phyloP scores from a whole-genome alignment of 2,888 invertebrate species.

The Buathra laborator region DNA sequence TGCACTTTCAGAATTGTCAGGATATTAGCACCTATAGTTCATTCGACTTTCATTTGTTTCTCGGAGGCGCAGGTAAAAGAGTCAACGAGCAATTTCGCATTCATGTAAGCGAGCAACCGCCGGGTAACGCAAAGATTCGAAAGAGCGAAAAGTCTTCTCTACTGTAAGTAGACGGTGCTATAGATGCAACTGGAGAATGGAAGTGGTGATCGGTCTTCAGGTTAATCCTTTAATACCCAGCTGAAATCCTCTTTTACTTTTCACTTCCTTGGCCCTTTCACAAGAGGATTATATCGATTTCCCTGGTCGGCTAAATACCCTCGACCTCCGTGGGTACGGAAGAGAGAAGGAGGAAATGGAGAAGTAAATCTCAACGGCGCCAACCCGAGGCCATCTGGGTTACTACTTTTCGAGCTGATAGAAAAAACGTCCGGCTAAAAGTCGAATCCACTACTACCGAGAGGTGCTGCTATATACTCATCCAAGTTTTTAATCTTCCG shows the following conservation, averaged over 20 bases:
- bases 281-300: constrained; percentile 66
- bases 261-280: constrained; percentile 60
- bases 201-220: constrained; percentile 16
- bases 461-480: constrained; percentile 14
- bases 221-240: constrained; percentile 63
- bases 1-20: too few species aligned
- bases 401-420: constrained; percentile 51
- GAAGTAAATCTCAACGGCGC: constrained; percentile 48
- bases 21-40: neutral
- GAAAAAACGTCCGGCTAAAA: constrained; percentile 56
- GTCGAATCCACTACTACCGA: constrained; percentile 45
- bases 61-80: neutral
- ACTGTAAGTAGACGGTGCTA: constrained; percentile 3
- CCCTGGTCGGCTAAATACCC: constrained; percentile 56
- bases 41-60: neutral
- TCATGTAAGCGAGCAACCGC: neutral
- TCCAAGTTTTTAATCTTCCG: constrained; percentile 58
- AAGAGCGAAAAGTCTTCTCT: neutral
- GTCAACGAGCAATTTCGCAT: neutral
- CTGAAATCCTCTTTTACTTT: constrained; percentile 63
- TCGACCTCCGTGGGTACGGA: constrained; percentile 36
- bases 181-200: neutral
- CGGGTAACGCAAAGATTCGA: neutral
- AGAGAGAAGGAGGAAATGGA: constrained; percentile 29
- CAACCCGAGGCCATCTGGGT: constrained; percentile 25